Percentiles rank a stretch among this genome's conserved stretches.
These are phyloP conservation scores for Nettapus auritus DNA, from an alignment of 2,113 vertebrate genomes.

Conservation along the genomic window DNA sequence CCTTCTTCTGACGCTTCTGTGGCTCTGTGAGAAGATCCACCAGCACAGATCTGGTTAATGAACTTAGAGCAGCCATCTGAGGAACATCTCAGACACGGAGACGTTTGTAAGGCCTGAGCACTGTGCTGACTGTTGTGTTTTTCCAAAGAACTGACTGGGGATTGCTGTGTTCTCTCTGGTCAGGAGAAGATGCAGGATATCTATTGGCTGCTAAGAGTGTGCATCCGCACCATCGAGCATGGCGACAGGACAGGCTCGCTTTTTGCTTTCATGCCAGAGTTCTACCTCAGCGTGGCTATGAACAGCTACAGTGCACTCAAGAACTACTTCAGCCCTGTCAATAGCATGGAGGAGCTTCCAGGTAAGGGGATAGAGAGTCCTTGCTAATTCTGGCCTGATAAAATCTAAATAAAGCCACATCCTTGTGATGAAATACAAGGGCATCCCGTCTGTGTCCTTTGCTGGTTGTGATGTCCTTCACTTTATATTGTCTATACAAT, in stretches of 20 bases:
- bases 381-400: not conserved
- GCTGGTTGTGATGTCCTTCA: not conserved
- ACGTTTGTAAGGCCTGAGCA: not conserved
- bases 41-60: not conserved
- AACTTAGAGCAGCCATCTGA: not conserved
- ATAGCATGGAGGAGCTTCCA: constrained; percentile 95
- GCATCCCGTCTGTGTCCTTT: not conserved
- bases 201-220: constrained; percentile 94
- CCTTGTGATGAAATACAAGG: not conserved
- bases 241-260: constrained; percentile 87
- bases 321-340: constrained; percentile 96
- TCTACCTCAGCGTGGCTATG: constrained; percentile 98
- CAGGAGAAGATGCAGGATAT: constrained; percentile 98
- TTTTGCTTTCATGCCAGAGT: constrained; percentile 94
- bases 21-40: not conserved
- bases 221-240: constrained; percentile 91
- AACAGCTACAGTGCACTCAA: constrained; percentile 98
- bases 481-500: not conserved
- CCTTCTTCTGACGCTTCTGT: not conserved
- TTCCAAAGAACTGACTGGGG: not conserved
- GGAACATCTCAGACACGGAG: not conserved
- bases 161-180: not conserved
- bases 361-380: constrained; percentile 68
- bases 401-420: not conserved
- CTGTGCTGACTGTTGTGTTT: not conserved